These are phyloP conservation scores for Epinephelus fuscoguttatus DNA, from an alignment of 2,113 vertebrate genomes.

Conservation along the genomic window DNA sequence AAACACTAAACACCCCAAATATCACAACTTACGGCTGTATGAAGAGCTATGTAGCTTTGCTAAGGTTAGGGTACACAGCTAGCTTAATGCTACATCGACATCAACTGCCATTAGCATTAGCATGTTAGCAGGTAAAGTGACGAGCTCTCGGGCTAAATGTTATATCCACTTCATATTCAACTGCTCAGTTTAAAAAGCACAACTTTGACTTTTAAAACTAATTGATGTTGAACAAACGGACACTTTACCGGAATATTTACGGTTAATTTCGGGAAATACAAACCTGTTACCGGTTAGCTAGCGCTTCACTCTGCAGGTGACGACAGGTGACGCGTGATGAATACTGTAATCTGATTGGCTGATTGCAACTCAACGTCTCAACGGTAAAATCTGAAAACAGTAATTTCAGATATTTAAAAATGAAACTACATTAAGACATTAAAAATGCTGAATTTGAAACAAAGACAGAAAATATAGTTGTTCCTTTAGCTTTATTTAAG, in stretches of 20 bases:
- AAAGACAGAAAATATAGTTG: too few species aligned
- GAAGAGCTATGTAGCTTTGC: not conserved
- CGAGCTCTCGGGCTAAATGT: not conserved
- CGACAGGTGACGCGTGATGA: constrained; percentile 4
- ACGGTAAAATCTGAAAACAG: not conserved
- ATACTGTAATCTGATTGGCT: constrained; percentile 51
- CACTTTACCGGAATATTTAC: not conserved
- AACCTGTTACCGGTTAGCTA: constrained; percentile 10
- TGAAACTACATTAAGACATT: too few species aligned
- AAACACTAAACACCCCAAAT: not conserved
- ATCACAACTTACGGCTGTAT: not conserved
- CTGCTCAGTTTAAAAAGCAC: not conserved
- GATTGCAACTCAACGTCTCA: not conserved
- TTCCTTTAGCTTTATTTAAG: too few species aligned
- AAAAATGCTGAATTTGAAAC: too few species aligned
- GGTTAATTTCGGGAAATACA: not conserved
- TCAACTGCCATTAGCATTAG: constrained; percentile 13
- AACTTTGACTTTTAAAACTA: not conserved
- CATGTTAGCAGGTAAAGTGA: not conserved
- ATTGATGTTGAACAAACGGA: not conserved
- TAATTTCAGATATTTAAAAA: not conserved
- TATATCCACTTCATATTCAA: not conserved
- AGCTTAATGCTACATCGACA: constrained; percentile 3
- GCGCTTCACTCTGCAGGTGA: not conserved
- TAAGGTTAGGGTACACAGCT: not conserved